A percentile compares a stretch with the other conserved stretches of the same genome.
Evolutionary conservation across 1,140 invertebrate species (phyloP).

Genomic region (Caenorhabditis latens): DNA sequence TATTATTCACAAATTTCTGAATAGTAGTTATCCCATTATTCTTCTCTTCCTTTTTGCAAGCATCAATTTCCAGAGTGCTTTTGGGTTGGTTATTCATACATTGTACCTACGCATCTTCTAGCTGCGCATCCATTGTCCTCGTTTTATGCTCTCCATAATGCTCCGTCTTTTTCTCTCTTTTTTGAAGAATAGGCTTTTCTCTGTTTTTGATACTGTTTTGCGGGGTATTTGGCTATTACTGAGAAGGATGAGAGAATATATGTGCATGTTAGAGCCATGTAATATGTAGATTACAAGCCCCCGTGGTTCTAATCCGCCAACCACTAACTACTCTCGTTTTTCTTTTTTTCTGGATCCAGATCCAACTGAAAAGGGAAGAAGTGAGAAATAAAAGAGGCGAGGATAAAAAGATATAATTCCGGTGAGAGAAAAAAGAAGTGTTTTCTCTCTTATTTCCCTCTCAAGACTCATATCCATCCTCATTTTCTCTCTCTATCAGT

Average conservation of each 20-base stretch:
- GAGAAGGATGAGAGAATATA: neutral
- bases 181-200: neutral
- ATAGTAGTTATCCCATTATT: slow-evolving; percentile 23
- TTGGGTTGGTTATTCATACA: slow-evolving; percentile 20
- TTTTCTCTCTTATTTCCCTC: slow-evolving; percentile 42
- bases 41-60: neutral
- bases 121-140: slow-evolving; percentile 32
- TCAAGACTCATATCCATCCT: slow-evolving; percentile 41
- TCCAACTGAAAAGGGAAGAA: neutral
- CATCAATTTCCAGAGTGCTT: slow-evolving; percentile 43
- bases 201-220: neutral
- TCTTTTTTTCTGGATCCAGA: slow-evolving; percentile 13
- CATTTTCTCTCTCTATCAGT: slow-evolving; percentile 50
- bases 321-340: slow-evolving; percentile 24
- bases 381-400: slow-evolving; percentile 29
- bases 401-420: slow-evolving; percentile 56
- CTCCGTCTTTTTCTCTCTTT: neutral
- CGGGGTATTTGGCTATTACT: neutral
- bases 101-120: slow-evolving; percentile 3
- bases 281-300: slow-evolving; percentile 46
- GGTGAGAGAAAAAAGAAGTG: slow-evolving; percentile 29
- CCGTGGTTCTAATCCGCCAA: slow-evolving; percentile 27
- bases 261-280: slow-evolving; percentile 7
- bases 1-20: too few relatives aligned
- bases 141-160: neutral